Percentiles rank a stretch among this genome's conserved stretches.
phyloP scores from a whole-genome alignment of 2,113 vertebrate genomes.

The Colius striatus region DNA sequence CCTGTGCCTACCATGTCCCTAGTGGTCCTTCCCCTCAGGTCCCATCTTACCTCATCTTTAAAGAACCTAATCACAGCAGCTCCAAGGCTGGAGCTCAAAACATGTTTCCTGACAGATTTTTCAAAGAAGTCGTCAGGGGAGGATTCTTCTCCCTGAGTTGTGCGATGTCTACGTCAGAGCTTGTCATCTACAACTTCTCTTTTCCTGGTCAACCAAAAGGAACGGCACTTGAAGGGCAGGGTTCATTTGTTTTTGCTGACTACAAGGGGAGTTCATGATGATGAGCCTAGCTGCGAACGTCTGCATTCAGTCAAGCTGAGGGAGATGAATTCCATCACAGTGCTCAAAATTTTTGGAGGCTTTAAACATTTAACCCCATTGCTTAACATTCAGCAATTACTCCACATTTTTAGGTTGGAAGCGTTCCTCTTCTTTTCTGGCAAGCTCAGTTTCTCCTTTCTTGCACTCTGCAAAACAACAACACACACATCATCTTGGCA shows the following conservation, averaged over 20 bases:
- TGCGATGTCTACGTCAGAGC: slow-evolving; percentile 20
- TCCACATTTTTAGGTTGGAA: slow-evolving; percentile 31
- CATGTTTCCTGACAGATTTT: not conserved
- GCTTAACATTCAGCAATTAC: slow-evolving; percentile 49
- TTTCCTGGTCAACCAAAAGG: slow-evolving; percentile 19
- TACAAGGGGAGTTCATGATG: slow-evolving; percentile 1
- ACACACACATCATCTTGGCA: not conserved
- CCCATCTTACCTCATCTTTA: not conserved
- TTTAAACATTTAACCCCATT: slow-evolving; percentile 38
- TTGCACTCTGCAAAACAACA: not conserved
- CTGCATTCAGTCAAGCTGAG: slow-evolving; percentile 43
- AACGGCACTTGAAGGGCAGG: slow-evolving; percentile 31
- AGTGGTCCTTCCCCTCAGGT: not conserved
- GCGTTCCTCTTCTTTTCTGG: slow-evolving; percentile 37
- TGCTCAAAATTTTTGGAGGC: slow-evolving; percentile 47
- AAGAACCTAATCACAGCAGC: not conserved
- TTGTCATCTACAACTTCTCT: slow-evolving; percentile 44
- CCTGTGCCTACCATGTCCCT: fast-evolving
- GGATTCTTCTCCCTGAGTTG: slow-evolving; percentile 31
- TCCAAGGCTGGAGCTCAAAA: not conserved
- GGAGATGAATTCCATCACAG: not conserved
- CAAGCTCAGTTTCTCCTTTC: slow-evolving; percentile 28
- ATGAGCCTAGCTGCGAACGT: slow-evolving; percentile 4
- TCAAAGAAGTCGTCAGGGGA: slow-evolving; percentile 19
- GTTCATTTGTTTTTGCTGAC: slow-evolving; percentile 57